Conservation (phyloP, 2,113 vertebrate genomes). For the Erythrocercus mccallii region DNA sequence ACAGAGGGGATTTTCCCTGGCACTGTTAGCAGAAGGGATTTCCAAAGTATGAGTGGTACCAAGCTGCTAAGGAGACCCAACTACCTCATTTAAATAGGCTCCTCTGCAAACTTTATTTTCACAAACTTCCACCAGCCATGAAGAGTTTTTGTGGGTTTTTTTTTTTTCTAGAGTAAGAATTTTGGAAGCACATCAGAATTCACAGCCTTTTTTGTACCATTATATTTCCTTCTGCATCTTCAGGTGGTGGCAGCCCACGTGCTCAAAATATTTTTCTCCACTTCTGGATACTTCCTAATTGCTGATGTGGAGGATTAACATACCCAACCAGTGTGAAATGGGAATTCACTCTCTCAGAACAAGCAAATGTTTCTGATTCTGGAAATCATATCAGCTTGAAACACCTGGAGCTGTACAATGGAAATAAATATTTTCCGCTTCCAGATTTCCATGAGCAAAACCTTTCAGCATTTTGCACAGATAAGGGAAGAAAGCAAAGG, state of each 20-base stretch:
- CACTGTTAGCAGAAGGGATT: background rate
- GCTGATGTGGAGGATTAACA: background rate
- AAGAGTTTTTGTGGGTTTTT: accelerated
- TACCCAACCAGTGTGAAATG: background rate
- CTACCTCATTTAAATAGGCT: accelerated
- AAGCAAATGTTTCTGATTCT: background rate
- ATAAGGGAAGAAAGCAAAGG: background rate
- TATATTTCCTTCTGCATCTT: background rate
- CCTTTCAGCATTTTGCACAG: background rate
- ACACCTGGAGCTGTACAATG: background rate
- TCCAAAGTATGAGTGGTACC: background rate
- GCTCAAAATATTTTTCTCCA: background rate
- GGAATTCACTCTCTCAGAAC: background rate
- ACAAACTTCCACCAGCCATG: background rate
- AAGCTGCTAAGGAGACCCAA: background rate
- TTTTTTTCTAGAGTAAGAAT: background rate
- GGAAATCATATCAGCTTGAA: background rate
- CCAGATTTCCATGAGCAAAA: background rate
- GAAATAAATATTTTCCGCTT: background rate
- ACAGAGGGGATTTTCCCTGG: background rate
- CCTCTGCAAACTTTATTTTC: background rate
- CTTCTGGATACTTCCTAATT: background rate
- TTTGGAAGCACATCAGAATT: background rate
- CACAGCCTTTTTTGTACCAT: background rate
- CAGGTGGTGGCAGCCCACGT: accelerated